Base-by-base conservation (phyloP, 2,888 invertebrate species). In the Ephialtes manifestator region DNA sequence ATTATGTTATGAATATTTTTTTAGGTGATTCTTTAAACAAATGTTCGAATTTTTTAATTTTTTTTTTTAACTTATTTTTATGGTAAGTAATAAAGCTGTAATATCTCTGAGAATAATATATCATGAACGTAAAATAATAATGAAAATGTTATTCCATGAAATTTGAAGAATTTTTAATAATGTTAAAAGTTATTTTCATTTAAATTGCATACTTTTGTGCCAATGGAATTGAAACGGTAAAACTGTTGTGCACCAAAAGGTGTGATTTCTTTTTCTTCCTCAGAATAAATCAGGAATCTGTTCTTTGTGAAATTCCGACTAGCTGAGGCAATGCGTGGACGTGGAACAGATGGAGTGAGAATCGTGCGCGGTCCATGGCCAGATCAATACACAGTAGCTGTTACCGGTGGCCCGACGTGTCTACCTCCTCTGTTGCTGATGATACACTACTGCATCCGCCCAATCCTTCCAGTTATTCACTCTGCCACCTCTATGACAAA, bases 311-410 rank as follows among this genome's bases (percentile, higher is more conserved):
- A 58, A 76, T 77, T 65, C 55, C 43, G 55, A 65, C 58, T 35
- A 51, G 35, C 35, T 67, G 43, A 65, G 24, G 60, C 76, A 86
- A 87, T 87, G 87, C 78, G 76, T 85, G 86, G 84, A 78, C 83
- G 85, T 51, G 55, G 72, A 81, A 60, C 85, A 76, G 48, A 82
- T 86, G 88, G 87, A 89, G 88, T 86, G 83, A 84, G 83, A 85
- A 84, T 74, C 39, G 77, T 74, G 87, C 87, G 87, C 77, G 84
- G 86, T 83, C 87, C 86, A 80, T 82, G 81, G 55, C 83, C 85
- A 86, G 89, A 90, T 90, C 91, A 90, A 90, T 90, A 90, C 88
- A 53, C 71, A 71, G 77, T 81, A 51, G 74, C 75, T 28, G 68
- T 71, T 78, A 60, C 72, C 70, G 63, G 68, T 74, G 81, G 74